These are phyloP conservation scores for Ammospiza caudacuta DNA, from an alignment of 2,113 vertebrate genomes.

Conservation along the genomic window DNA sequence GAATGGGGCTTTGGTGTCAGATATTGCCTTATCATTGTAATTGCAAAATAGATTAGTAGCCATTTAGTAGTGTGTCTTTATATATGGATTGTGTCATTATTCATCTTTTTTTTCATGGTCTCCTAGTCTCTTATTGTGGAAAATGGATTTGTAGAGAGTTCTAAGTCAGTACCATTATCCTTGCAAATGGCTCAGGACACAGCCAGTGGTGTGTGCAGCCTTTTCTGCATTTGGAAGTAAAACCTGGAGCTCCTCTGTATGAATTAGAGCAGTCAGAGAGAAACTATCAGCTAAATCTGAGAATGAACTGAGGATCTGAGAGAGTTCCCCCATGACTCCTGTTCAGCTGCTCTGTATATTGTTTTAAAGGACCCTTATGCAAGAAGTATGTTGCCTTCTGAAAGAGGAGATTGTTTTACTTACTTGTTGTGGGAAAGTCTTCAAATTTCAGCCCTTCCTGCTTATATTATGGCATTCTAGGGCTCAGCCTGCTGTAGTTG, in stretches of 20 bases:
- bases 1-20: not conserved
- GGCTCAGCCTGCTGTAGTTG: conserved; percentile 18
- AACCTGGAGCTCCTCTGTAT: not conserved
- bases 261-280: not conserved
- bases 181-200: not conserved
- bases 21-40: not conserved
- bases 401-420: conserved; percentile 58
- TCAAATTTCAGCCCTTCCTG: conserved; percentile 61
- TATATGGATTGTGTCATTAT: not conserved
- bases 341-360: conserved; percentile 38
- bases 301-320: not conserved
- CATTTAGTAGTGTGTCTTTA: not conserved
- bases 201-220: not conserved
- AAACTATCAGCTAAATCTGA: conserved; percentile 7
- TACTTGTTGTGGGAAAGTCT: conserved; percentile 39
- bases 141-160: not conserved
- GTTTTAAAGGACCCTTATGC: conserved; percentile 40
- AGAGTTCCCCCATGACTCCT: not conserved
- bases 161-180: not conserved
- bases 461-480: conserved; percentile 35
- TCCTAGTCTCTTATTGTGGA: not conserved
- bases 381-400: conserved; percentile 27
- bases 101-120: not conserved
- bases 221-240: not conserved
- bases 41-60: not conserved